A percentile compares a stretch with the other conserved stretches of the same genome.
These are phyloP conservation scores for Spisula subtruncata DNA, from an alignment of 2,888 invertebrate species.

Conservation along the genomic window DNA sequence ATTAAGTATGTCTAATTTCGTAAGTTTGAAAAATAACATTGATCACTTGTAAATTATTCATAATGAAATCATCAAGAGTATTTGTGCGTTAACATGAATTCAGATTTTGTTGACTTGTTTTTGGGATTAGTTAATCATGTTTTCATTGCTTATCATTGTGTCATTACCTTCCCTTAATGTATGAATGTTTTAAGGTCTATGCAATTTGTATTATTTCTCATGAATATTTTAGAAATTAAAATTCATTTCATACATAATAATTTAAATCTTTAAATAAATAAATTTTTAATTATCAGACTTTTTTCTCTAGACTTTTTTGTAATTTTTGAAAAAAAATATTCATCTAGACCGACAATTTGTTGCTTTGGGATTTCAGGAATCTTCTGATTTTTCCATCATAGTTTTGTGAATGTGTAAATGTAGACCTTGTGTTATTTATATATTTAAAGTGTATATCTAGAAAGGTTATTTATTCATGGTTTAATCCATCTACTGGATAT, in stretches of 20 bases:
- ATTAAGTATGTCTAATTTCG: no score
- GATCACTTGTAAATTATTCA: background rate
- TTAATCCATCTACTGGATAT: background rate
- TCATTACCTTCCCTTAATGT: background rate
- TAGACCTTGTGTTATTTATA: background rate
- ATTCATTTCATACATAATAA: background rate
- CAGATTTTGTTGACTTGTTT: constrained; percentile 1
- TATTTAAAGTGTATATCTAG: background rate
- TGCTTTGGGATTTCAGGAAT: background rate
- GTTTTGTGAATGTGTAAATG: background rate
- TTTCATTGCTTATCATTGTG: constrained; percentile 15
- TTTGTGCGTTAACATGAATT: background rate
- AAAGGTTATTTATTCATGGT: background rate
- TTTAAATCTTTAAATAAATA: background rate
- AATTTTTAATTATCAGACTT: background rate
- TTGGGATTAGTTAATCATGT: background rate
- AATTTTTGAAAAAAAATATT: background rate
- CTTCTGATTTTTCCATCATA: background rate
- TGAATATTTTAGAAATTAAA: background rate
- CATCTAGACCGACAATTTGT: background rate
- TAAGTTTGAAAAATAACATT: no score
- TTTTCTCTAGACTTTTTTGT: background rate
- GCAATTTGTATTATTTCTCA: constrained; percentile 19
- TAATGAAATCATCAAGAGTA: background rate
- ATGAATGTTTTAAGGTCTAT: constrained; percentile 10